Evolutionary conservation across 1,140 invertebrate species (phyloP), one percentile per base, ranked within the genome.

Genomic region (Melitaea cinxia): DNA sequence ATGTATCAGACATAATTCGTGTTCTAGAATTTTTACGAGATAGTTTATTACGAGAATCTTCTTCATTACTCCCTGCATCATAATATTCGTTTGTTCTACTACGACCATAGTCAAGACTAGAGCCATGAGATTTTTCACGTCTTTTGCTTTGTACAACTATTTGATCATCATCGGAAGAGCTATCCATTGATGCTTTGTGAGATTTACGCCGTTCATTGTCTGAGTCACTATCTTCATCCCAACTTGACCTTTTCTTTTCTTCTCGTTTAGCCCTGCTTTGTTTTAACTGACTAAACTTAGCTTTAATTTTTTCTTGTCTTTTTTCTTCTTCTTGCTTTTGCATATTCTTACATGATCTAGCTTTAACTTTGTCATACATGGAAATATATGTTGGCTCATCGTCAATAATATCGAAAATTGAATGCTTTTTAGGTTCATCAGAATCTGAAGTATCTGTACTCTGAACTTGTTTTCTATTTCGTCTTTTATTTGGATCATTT

Each of bases 281-380:
- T 80, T 98, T 97, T 33, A 98, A 82, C 75, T 97, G 95, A 74
- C 94, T 96, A 78, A 98, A 97, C 87, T 97, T 97, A 15, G 97
- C 96, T 83, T 97, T 96, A 15, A 97, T 93, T 84, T 95, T 95
- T 87, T 96, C 95, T 84, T 97, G 95, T 4, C 96, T 93, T 75
- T 97, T 96, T 89, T 97, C 95, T 86, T 97, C 96, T 79, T 97
- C 96, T 73, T 96, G 93, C 82, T 97, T 97, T 85, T 97, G 96
- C 95, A 97, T 96, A 79, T 97, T 96, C 83, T 97, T 97, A 58
- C 95, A 98, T 21, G 97, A 98, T 39, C 98, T 94, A 2, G 97
- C 96, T 91, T 99, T 99, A 0, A 99, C 97, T 91, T 99, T 99
- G 83, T 99, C 98, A 85, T 99, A 99, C 98, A 99, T 99, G 28